Evolutionary conservation across 2,888 invertebrate genomes (phyloP).

Genomic region (Cheiracanthium punctorium): DNA sequence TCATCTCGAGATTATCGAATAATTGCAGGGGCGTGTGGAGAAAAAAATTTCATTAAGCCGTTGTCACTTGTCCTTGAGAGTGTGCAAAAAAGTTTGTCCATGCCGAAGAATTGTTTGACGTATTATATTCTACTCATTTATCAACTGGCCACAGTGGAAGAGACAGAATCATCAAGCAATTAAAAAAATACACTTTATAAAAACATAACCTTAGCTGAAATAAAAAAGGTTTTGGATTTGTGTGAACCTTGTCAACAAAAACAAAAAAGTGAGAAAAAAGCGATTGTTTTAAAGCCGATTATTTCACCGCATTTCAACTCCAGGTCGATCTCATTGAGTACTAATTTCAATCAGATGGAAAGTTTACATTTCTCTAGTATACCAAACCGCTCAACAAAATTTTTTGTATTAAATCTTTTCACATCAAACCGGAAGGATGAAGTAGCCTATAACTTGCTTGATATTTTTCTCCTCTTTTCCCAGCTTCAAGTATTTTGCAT

Average conservation of each 20-base stretch:
- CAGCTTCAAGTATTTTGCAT: slow-evolving; percentile 68
- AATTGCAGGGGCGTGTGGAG: slow-evolving; percentile 31
- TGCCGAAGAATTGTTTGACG: slow-evolving; percentile 43
- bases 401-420: slow-evolving; percentile 69
- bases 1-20: slow-evolving; percentile 41
- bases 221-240: slow-evolving; percentile 33
- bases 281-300: slow-evolving; percentile 20
- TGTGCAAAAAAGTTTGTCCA: slow-evolving; percentile 43
- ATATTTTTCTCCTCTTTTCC: slow-evolving; percentile 69
- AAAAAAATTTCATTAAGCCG: slow-evolving; percentile 28
- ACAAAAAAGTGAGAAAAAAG: slow-evolving; percentile 27
- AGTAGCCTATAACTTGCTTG: slow-evolving; percentile 58
- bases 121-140: slow-evolving; percentile 38
- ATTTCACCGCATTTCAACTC: slow-evolving; percentile 33
- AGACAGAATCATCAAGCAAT: no score
- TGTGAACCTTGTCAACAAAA: slow-evolving; percentile 26
- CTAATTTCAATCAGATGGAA: slow-evolving; percentile 70
- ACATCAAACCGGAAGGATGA: slow-evolving; percentile 63
- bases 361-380: neutral
- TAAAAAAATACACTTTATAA: slow-evolving; percentile 34
- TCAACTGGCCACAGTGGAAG: slow-evolving; percentile 21
- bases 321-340: slow-evolving; percentile 72
- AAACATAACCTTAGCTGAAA: slow-evolving; percentile 32
- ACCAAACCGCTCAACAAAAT: slow-evolving; percentile 62
- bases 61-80: slow-evolving; percentile 9